Conservation (phyloP, 1,140 invertebrate genomes). For the Heliconius hewitsoni region DNA sequence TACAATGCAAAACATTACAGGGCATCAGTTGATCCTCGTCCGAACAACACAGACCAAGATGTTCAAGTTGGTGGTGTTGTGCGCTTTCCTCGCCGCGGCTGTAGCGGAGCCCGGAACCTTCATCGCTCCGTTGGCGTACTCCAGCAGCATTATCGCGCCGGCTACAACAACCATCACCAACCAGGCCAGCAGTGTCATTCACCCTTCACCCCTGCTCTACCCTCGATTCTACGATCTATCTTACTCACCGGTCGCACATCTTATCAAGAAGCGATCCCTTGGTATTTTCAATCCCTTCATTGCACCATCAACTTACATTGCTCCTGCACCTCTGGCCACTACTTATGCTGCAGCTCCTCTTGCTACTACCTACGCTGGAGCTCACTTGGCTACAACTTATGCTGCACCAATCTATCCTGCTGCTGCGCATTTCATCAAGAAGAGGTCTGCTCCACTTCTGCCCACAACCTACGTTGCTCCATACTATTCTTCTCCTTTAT, state of each 20-base stretch:
- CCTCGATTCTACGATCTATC: constrained; percentile 44
- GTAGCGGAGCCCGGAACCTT: constrained; percentile 61
- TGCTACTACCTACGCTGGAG: constrained; percentile 39
- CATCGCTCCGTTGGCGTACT: constrained; percentile 60
- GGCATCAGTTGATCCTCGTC: constrained; percentile 65
- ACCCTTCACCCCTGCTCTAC: constrained; percentile 62
- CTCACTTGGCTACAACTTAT: constrained; percentile 45
- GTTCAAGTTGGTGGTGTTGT: constrained; percentile 84
- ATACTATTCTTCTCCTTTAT: constrained; percentile 46
- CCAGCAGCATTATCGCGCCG: constrained; percentile 56
- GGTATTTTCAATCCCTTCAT: constrained; percentile 35
- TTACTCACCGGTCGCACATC: constrained; percentile 46
- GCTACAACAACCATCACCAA: constrained; percentile 62
- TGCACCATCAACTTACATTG: constrained; percentile 14
- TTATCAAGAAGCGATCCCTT: constrained; percentile 66
- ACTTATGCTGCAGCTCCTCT: constrained; percentile 39
- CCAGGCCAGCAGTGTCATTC: constrained; percentile 70
- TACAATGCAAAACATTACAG: constrained; percentile 52
- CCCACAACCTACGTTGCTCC: constrained; percentile 42
- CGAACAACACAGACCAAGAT: constrained; percentile 48
- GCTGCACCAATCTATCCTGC: constrained; percentile 41
- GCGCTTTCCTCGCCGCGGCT: constrained; percentile 77
- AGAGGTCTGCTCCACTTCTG: constrained; percentile 53
- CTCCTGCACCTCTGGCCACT: constrained; percentile 46
- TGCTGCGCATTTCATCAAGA: constrained; percentile 57